Percentiles rank a stretch among this genome's conserved stretches.
Evolutionary conservation across 2,888 invertebrate species (phyloP).

Genomic region (Euzetes globulus): DNA sequence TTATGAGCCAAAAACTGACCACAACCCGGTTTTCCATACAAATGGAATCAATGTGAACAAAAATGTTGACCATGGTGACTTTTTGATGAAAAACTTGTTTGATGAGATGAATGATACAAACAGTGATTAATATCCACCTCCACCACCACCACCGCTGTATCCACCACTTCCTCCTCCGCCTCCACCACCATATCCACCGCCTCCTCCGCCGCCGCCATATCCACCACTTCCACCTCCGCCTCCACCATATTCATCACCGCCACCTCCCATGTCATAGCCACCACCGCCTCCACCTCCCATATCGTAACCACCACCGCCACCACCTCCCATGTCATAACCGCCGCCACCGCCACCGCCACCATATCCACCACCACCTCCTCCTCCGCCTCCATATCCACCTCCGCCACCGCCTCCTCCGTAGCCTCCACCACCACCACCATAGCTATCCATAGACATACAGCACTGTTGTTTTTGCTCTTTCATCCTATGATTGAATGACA

Average conservation of each 20-base stretch:
- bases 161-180: constrained; percentile 24
- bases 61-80: no score
- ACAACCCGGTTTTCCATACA: no score
- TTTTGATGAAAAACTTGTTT: no score
- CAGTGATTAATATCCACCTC: not conserved
- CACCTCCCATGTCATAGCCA: not conserved
- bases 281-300: constrained; percentile 42
- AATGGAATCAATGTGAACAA: no score
- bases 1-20: no score
- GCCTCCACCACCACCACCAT: constrained; percentile 11
- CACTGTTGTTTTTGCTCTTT: not conserved
- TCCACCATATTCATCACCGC: not conserved
- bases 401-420: constrained; percentile 8
- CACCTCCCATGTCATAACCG: constrained; percentile 5
- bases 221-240: constrained; percentile 25
- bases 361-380: constrained; percentile 28
- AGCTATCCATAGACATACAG: not conserved
- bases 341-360: constrained; percentile 30
- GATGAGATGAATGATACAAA: not conserved
- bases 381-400: constrained; percentile 1
- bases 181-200: constrained; percentile 23
- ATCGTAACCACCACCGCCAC: constrained; percentile 14
- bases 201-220: constrained; percentile 35
- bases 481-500: not conserved
- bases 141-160: constrained; percentile 38